Base-by-base conservation (phyloP, 2,888 invertebrate species). In the Eumerus sabulonum region DNA sequence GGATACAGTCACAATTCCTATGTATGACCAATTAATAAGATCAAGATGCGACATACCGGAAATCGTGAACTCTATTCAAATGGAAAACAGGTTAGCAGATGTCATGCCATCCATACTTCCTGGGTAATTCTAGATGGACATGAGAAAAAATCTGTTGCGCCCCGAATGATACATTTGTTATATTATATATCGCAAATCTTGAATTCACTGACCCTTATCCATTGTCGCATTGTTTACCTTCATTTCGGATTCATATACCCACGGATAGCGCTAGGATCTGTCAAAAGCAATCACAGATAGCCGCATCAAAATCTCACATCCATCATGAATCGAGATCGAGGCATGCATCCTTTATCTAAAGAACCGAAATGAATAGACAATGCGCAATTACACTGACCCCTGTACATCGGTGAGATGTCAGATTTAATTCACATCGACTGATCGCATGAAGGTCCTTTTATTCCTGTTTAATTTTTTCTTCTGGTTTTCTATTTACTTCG, bases 251-350 rank as follows among this genome's bases (percentile, higher is more conserved):
- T 59, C 38, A 60, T 64, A 59, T 66, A 60, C 27, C 60, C 47
- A 27, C 27, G 27, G 9, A 16, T 44, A 67, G 57, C 67, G 16
- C 48, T 62, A 59, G 53, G 57, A 83, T 83, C 83, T 82, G 83
- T 83, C 83, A 83, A 68, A 83, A 82, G 77, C 82, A 83, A 83
- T 83, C 82, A 82, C 82, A 83, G 76, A 81, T 77, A 82, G 47
- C 73, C 82, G 73, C 81, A 79, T 83, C 82, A 83, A 83, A 83
- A 82, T 83, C 76, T 82, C 83, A 83, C 83, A 83, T 83, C 81
- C 83, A 76, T 83, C 83, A 83, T 67, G 56, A 59, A 68, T 73
- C 76, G 66, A 73, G 59, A 67, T 62, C 72, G 14, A n/a, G n/a
- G n/a, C n/a, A n/a, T 27, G 7, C 27, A 27, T 27, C 27, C 27